phyloP scores from a whole-genome alignment of 2,113 vertebrate species.

The Peucedramus taeniatus region DNA sequence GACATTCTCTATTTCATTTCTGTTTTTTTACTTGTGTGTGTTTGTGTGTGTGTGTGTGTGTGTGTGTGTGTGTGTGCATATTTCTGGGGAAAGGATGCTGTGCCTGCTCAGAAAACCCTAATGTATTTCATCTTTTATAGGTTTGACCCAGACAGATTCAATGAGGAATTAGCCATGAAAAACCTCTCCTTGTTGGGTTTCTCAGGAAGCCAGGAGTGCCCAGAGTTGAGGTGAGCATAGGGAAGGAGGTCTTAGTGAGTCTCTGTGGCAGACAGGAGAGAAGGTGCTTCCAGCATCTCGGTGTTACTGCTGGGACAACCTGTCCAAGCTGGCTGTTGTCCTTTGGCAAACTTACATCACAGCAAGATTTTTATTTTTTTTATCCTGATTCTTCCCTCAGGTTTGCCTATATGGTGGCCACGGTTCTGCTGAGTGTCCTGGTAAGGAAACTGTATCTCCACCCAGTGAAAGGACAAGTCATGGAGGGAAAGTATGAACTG shows the following conservation, averaged over 20 bases:
- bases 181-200: conserved; percentile 90
- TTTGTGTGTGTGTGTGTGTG: too few relatives aligned
- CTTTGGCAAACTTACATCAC: background rate
- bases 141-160: conserved; percentile 91
- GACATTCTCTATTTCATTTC: background rate
- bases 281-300: background rate
- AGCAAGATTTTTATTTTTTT: background rate
- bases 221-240: conserved; percentile 85
- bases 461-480: conserved; percentile 81
- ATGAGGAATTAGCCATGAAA: conserved; percentile 78
- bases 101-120: background rate
- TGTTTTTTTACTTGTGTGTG: background rate
- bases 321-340: background rate
- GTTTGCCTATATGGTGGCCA: conserved; percentile 88
- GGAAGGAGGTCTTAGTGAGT: background rate
- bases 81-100: background rate
- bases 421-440: conserved; percentile 83
- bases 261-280: background rate
- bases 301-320: background rate
- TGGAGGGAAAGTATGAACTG: conserved; percentile 88
- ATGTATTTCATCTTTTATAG: conserved; percentile 61
- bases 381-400: conserved; percentile 59
- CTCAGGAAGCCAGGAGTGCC: conserved; percentile 89
- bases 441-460: conserved; percentile 81
- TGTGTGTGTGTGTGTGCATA: fast-evolving